A percentile compares a stretch with the other conserved stretches of the same genome.
Evolutionary conservation across 2,888 invertebrate species (phyloP).

Genomic region (Xylota segnis): DNA sequence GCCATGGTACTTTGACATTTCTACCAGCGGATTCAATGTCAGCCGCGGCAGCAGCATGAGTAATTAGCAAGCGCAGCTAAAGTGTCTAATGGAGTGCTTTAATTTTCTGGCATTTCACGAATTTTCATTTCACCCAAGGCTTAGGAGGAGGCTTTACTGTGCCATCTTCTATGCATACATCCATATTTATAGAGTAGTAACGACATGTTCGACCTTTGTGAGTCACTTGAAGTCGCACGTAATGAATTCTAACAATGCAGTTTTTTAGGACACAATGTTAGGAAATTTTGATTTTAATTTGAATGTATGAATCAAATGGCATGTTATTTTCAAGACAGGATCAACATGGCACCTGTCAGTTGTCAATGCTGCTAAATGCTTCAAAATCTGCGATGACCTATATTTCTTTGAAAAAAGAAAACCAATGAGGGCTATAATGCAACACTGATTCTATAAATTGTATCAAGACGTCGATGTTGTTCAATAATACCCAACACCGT

Average conservation of each 20-base stretch:
- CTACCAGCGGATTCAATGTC: conserved; percentile 54
- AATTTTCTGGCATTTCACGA: conserved; percentile 64
- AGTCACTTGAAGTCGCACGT: not conserved
- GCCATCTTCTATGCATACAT: not conserved
- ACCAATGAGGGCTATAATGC: too few relatives aligned
- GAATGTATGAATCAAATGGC: too few relatives aligned
- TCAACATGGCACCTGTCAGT: too few relatives aligned
- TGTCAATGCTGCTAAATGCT: too few relatives aligned
- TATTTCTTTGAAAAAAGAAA: too few relatives aligned
- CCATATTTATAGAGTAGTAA: not conserved
- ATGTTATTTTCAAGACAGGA: too few relatives aligned
- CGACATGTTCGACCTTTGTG: not conserved
- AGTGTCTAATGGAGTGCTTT: conserved; percentile 17
- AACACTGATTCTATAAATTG: too few relatives aligned
- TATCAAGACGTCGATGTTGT: too few relatives aligned
- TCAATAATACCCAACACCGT: too few relatives aligned
- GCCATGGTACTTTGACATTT: conserved; percentile 57
- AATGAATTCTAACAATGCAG: too few relatives aligned
- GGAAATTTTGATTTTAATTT: too few relatives aligned
- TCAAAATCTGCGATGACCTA: too few relatives aligned
- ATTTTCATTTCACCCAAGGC: conserved; percentile 40
- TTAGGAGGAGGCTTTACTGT: not conserved
- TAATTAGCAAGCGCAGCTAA: conserved; percentile 49
- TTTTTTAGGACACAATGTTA: not conserved
- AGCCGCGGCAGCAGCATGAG: conserved; percentile 47